phyloP scores from a whole-genome alignment of 2,113 vertebrate genomes.

The Dascyllus trimaculatus region DNA sequence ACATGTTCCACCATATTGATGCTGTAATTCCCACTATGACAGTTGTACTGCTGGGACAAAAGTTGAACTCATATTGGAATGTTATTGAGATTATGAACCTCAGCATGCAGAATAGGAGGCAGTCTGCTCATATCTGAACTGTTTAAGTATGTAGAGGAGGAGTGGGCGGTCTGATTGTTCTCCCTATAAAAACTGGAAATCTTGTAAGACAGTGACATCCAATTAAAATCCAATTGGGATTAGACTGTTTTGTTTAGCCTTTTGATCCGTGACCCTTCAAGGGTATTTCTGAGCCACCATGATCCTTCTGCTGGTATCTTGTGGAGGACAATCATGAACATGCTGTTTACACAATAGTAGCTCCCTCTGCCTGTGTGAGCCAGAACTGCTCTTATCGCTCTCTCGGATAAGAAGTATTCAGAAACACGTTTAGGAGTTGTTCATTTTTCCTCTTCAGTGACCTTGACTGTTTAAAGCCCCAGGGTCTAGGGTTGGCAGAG shows the following conservation, averaged over 20 bases:
- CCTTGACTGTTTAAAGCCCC: constrained; percentile 71
- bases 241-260: background rate
- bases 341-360: constrained; percentile 29
- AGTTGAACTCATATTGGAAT: background rate
- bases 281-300: constrained; percentile 45
- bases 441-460: constrained; percentile 73
- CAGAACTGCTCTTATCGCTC: constrained; percentile 37
- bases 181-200: background rate
- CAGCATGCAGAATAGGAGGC: background rate
- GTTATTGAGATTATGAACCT: constrained; percentile 5
- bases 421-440: constrained; percentile 61
- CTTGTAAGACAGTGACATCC: background rate
- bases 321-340: constrained; percentile 38
- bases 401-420: constrained; percentile 41
- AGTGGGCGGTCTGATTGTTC: background rate
- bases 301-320: constrained; percentile 30
- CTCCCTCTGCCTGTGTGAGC: constrained; percentile 64
- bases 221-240: constrained; percentile 11
- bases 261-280: constrained; percentile 58
- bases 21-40: constrained; percentile 13
- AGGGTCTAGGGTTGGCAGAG: constrained; percentile 64
- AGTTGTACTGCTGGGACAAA: background rate
- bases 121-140: background rate
- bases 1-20: constrained; percentile 5
- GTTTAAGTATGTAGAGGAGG: background rate